Percentiles rank a stretch among this genome's conserved stretches.
These are phyloP conservation scores for Epinephelus fuscoguttatus DNA, from an alignment of 2,113 vertebrate species.

Conservation along the genomic window DNA sequence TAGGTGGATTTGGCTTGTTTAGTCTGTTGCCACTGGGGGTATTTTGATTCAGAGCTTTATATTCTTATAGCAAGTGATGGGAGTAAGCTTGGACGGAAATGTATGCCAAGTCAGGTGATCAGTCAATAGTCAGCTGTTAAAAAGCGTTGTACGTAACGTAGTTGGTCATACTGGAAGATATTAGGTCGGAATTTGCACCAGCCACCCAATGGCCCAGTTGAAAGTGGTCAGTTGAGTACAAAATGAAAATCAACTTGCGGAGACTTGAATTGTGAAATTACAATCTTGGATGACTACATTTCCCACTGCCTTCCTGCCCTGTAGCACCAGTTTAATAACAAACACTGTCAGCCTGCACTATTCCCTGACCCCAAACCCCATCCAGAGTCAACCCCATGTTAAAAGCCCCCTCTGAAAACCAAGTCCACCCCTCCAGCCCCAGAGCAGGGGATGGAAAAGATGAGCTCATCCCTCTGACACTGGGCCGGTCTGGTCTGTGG, in stretches of 20 bases:
- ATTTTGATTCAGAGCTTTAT: background rate
- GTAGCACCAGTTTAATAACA: slow-evolving; percentile 6
- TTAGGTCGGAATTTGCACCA: background rate
- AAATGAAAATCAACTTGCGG: background rate
- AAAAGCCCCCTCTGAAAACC: slow-evolving; percentile 28
- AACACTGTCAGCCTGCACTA: background rate
- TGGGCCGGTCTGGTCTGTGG: slow-evolving; percentile 40
- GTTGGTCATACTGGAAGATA: background rate
- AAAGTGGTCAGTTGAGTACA: background rate
- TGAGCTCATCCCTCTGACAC: slow-evolving; percentile 70
- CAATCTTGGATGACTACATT: slow-evolving; percentile 4
- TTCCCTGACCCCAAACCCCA: slow-evolving; percentile 12
- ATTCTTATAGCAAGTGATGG: background rate
- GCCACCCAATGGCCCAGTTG: background rate
- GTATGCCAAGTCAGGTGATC: background rate
- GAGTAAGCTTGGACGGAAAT: background rate
- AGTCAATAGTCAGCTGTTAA: background rate
- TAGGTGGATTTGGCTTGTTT: slow-evolving; percentile 34
- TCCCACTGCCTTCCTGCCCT: background rate
- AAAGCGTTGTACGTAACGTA: background rate
- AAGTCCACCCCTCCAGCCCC: slow-evolving; percentile 8
- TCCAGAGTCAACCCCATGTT: slow-evolving; percentile 5
- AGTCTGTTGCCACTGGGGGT: slow-evolving; percentile 4
- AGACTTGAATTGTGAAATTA: background rate
- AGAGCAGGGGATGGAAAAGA: slow-evolving; percentile 59